phyloP scores from a whole-genome alignment of 2,888 invertebrate genomes.

The Yponomeuta plumbellus region DNA sequence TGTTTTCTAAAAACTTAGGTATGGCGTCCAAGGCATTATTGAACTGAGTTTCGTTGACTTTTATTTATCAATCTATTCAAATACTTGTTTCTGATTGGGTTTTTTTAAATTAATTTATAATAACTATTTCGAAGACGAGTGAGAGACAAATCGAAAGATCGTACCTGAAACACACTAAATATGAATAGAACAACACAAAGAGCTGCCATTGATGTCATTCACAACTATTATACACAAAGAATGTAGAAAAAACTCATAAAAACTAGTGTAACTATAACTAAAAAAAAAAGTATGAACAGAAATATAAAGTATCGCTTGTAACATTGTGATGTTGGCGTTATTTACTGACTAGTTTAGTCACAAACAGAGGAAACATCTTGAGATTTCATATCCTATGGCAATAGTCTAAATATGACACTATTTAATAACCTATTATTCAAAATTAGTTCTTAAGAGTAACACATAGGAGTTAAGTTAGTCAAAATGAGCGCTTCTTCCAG shows the following conservation, averaged over 20 bases:
- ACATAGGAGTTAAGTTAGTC: no score
- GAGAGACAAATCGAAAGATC: background rate
- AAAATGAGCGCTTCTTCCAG: background rate
- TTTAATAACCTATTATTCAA: background rate
- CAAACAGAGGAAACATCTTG: slow-evolving; percentile 50
- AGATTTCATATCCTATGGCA: slow-evolving; percentile 46
- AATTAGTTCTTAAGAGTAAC: no score
- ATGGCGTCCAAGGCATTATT: background rate
- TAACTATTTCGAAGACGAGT: background rate
- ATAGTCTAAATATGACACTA: slow-evolving; percentile 30
- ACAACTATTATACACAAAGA: background rate
- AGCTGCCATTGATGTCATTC: slow-evolving; percentile 7
- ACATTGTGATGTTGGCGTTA: slow-evolving; percentile 60
- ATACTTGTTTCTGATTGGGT: background rate
- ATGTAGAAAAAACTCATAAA: background rate
- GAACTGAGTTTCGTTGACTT: background rate
- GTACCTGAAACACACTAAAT: background rate
- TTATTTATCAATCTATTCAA: background rate
- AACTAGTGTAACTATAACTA: background rate
- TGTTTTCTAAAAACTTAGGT: background rate
- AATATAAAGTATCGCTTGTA: background rate
- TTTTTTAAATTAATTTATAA: slow-evolving; percentile 4
- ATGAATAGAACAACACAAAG: background rate
- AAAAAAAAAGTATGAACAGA: background rate
- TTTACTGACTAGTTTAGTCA: slow-evolving; percentile 64